Conservation (phyloP, 2,113 vertebrate species). For the Oxygymnocypris stewartii region DNA sequence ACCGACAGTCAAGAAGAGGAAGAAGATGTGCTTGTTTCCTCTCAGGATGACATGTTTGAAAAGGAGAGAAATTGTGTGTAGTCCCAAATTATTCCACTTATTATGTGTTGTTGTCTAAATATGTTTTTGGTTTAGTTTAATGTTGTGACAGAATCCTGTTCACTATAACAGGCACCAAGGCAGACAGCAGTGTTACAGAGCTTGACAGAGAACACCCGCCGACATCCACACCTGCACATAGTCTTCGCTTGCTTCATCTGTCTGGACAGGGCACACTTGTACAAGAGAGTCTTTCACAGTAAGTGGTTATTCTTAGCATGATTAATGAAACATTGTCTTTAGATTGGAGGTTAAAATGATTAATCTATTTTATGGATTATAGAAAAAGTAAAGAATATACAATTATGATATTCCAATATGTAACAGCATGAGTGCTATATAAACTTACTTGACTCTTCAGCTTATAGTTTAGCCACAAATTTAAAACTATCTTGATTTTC, state of each 20-base stretch:
- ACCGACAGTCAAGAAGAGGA: slow-evolving; percentile 63
- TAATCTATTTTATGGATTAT: not conserved
- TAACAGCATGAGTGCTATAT: too few species aligned
- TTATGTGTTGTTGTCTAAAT: not conserved
- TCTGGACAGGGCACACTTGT: slow-evolving; percentile 83
- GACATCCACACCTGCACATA: slow-evolving; percentile 77
- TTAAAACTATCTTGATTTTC: too few species aligned
- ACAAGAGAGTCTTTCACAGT: slow-evolving; percentile 83
- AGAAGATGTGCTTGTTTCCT: slow-evolving; percentile 78
- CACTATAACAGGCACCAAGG: slow-evolving; percentile 60
- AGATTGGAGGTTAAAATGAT: not conserved
- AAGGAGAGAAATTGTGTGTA: slow-evolving; percentile 56
- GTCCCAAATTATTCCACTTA: not conserved
- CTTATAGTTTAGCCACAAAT: too few species aligned
- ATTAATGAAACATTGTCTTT: not conserved
- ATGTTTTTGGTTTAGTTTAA: not conserved
- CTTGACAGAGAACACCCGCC: slow-evolving; percentile 70
- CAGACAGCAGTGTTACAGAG: slow-evolving; percentile 73
- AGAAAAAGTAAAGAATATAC: too few species aligned
- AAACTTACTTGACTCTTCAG: too few species aligned
- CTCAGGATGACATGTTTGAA: slow-evolving; percentile 89
- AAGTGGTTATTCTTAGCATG: slow-evolving; percentile 61
- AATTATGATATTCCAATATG: too few species aligned
- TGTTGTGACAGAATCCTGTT: not conserved
- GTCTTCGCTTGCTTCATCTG: slow-evolving; percentile 84